These are phyloP conservation scores for Brachyrhaphis roseni DNA, from an alignment of 2,797 vertebrate genomes.

Conservation along the genomic window DNA sequence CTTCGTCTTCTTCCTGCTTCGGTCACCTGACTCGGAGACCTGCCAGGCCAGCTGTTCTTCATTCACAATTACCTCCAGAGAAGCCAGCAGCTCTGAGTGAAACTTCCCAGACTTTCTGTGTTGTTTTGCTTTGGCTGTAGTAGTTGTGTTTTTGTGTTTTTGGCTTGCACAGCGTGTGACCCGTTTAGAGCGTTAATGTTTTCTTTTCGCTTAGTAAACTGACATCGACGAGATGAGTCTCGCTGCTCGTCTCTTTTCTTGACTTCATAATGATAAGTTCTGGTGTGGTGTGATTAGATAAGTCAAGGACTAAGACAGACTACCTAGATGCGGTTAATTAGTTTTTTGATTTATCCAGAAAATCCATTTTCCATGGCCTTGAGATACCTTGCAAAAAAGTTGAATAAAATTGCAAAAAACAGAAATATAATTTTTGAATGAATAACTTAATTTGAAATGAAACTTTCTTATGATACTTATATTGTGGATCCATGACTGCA, in stretches of 20 bases:
- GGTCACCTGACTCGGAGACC: slow-evolving; percentile 14
- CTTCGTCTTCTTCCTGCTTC: not conserved
- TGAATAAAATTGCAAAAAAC: not conserved
- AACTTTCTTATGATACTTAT: not conserved
- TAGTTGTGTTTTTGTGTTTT: not conserved
- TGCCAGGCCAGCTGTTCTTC: slow-evolving; percentile 13
- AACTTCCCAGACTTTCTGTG: not conserved
- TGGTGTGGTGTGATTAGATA: not conserved
- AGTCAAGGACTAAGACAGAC: not conserved
- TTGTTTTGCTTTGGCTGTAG: not conserved
- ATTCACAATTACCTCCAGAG: slow-evolving; percentile 2
- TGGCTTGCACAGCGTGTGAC: not conserved
- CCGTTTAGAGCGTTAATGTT: not conserved
- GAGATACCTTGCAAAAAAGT: not conserved
- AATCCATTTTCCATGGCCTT: not conserved
- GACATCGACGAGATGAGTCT: slow-evolving; percentile 5
- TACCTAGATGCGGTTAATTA: not conserved
- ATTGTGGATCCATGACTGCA: not conserved
- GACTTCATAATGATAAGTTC: not conserved
- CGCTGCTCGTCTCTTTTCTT: not conserved
- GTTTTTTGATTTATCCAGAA: not conserved
- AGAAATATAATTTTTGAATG: not conserved
- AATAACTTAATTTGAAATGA: not conserved
- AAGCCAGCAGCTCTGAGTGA: too few relatives aligned
- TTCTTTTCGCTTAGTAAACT: not conserved